Evolutionary conservation across 2,797 vertebrate species (phyloP), one percentile per base, ranked within the genome.

Genomic region (Psittacula derbiana): DNA sequence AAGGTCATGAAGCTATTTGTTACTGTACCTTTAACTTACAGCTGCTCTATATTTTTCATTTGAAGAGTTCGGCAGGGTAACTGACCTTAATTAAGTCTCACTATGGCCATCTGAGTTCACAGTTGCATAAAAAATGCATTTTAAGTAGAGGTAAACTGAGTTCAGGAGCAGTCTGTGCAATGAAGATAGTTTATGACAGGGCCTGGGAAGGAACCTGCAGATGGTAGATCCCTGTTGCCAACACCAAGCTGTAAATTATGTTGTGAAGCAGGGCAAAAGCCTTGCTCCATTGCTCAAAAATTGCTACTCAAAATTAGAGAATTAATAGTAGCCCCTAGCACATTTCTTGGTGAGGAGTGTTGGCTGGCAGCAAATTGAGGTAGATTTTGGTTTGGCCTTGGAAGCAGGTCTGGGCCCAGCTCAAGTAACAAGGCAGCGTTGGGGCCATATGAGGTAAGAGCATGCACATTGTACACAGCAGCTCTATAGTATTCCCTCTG

Each of bases 381-480:
- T 6, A 7, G n/a, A 31, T 10, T 43, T 71, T 78, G 41, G 6
- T 50, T 87, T 67, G 36, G 14, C 12, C 2, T 28, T 41, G 31
- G 81, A 70, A 41, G 8, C 18, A 65, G 16, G 5, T 38, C 47
- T 73, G 79, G 52, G 33, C 19, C 23, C 28, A 71, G n/a, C 16
- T 36, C 33, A 12, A 38, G 11, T 30, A 52, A 47, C 13, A 31
- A 73, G 49, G 18, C 8, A 31, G 11, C 0, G 3, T 2, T 83
- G 31, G 25, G 33, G 27, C 28, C 13, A 5, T 10, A 11, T 7
- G 24, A 53, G 7, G 19, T n/a, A 86, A 25, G 21, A 36, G 16
- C 1, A 2, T 11, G 40, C 1, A 0, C 1, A 1, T 4, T 53
- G 5, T 30, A 16, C 38, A 38, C 41, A 53, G 41, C 43, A 76